phyloP scores from a whole-genome alignment of 1,140 invertebrate species.

The Vanessa atalanta region DNA sequence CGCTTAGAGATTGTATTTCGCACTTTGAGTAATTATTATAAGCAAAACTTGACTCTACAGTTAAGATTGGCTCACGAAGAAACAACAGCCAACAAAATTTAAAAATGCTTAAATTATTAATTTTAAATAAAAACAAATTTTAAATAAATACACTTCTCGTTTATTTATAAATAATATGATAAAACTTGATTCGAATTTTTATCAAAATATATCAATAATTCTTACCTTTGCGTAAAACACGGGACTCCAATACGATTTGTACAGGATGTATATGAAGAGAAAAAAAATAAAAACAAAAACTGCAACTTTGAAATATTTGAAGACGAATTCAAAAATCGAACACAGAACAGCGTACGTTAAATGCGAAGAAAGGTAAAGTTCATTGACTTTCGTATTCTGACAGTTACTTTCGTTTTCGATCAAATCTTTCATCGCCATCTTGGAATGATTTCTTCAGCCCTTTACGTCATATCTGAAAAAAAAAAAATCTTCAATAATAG shows the following conservation, averaged over 20 bases:
- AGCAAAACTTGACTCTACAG: no score
- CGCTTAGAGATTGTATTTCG: no score
- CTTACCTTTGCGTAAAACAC: constrained; percentile 57
- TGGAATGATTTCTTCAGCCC: background rate
- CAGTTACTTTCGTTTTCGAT: background rate
- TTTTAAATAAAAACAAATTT: no score
- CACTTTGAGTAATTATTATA: no score
- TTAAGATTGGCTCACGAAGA: no score
- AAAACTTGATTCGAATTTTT: no score
- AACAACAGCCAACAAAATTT: no score
- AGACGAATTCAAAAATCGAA: constrained; percentile 25
- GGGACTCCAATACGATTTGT: constrained; percentile 59
- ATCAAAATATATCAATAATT: background rate
- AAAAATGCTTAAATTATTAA: no score
- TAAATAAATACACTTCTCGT: no score
- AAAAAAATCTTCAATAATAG: background rate
- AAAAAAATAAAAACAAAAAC: constrained; percentile 41
- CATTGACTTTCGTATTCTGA: background rate
- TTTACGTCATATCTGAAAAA: background rate
- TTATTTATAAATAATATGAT: no score
- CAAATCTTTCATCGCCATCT: background rate
- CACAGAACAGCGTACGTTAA: background rate
- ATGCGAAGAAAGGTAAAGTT: background rate
- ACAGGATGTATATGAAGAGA: constrained; percentile 46
- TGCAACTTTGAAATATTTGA: constrained; percentile 38